Evolutionary conservation across 1,140 invertebrate genomes (phyloP).

Genomic region (Hesperophylax magnus): DNA sequence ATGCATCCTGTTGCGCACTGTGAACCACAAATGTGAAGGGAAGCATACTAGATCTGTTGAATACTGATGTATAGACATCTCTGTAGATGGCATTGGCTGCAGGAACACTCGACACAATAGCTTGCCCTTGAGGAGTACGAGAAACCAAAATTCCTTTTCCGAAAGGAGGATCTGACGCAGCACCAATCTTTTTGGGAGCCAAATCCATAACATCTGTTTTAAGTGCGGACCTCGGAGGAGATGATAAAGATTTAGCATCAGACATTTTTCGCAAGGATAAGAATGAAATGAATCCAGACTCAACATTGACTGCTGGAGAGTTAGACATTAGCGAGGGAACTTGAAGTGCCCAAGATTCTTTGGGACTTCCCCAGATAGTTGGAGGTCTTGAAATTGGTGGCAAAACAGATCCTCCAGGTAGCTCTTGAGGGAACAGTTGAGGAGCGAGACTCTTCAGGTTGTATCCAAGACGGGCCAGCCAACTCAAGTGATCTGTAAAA

Average conservation of each 20-base stretch:
- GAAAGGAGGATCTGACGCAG: conserved; percentile 87
- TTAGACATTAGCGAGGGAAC: conserved; percentile 68
- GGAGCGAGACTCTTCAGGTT: conserved; percentile 90
- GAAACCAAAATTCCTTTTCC: conserved; percentile 93
- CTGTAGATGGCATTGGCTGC: conserved; percentile 89
- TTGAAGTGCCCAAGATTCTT: conserved; percentile 66
- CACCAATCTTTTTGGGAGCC: conserved; percentile 79
- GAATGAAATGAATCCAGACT: conserved; percentile 85
- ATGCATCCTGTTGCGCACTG: conserved; percentile 90
- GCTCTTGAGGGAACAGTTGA: conserved; percentile 79
- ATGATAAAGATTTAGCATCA: conserved; percentile 79
- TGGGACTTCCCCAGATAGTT: conserved; percentile 73
- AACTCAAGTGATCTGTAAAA: conserved; percentile 84
- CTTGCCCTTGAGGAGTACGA: conserved; percentile 81
- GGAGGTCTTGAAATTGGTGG: conserved; percentile 72
- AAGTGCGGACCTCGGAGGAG: conserved; percentile 80
- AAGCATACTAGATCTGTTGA: conserved; percentile 91
- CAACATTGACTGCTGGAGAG: conserved; percentile 75
- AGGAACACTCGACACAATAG: conserved; percentile 88
- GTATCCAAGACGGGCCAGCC: conserved; percentile 88
- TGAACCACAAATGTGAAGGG: conserved; percentile 92
- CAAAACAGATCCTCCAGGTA: conserved; percentile 75
- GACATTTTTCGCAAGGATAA: conserved; percentile 82
- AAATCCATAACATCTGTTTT: conserved; percentile 82
- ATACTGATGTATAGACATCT: conserved; percentile 95